phyloP scores from a whole-genome alignment of 1,140 invertebrate species.

The Teleogryllus occipitalis region DNA sequence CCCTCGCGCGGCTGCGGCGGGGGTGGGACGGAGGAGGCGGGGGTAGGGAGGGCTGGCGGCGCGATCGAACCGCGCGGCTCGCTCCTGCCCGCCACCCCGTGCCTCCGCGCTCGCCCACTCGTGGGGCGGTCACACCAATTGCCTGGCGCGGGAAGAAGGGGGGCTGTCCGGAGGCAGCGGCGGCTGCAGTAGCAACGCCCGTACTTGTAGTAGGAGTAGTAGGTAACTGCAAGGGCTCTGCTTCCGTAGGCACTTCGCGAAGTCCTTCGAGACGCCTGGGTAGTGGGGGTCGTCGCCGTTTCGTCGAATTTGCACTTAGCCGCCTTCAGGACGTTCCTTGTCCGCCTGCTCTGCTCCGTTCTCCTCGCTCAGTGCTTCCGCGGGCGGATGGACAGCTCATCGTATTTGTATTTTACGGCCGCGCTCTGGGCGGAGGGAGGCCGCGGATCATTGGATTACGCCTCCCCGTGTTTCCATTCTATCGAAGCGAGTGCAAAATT shows the following conservation, averaged over 20 bases:
- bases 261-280: not conserved
- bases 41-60: not conserved
- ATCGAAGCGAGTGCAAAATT: too few species aligned
- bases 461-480: too few species aligned
- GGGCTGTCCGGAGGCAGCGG: too few species aligned
- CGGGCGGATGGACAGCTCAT: too few species aligned
- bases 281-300: too few species aligned
- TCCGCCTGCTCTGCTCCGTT: not conserved
- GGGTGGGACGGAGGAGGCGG: too few species aligned
- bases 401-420: too few species aligned
- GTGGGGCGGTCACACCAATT: not conserved
- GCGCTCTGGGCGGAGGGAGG: too few species aligned
- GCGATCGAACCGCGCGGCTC: not conserved
- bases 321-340: not conserved
- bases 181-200: too few species aligned
- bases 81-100: not conserved
- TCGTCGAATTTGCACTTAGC: too few species aligned
- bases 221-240: not conserved
- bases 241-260: not conserved
- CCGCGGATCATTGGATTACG: too few species aligned
- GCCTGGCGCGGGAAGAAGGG: not conserved
- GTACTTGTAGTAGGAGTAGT: not conserved
- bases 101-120: not conserved
- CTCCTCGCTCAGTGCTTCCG: not conserved
- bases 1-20: not conserved